These are phyloP conservation scores for Scylla paramamosain DNA, from an alignment of 1,140 invertebrate species.

Conservation along the genomic window DNA sequence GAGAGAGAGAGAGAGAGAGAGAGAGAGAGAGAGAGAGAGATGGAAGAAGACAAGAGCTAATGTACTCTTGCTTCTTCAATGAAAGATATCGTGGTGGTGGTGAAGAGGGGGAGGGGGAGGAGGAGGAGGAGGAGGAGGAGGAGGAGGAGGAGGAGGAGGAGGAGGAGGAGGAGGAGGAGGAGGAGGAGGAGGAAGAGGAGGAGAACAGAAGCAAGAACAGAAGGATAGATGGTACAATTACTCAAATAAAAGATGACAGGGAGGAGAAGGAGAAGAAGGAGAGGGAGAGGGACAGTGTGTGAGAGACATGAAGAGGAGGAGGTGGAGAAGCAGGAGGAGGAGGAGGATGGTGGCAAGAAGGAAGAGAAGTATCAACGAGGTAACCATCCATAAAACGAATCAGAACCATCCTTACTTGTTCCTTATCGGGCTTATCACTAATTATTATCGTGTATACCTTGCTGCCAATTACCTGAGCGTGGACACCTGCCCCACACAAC, in stretches of 20 bases:
- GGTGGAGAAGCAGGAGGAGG: not conserved
- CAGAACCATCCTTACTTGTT: no score
- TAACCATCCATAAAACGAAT: no score
- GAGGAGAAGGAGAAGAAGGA: not conserved
- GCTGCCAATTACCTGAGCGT: no score
- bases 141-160: not conserved
- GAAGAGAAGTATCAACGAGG: not conserved
- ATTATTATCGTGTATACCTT: no score
- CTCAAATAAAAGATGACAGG: no score
- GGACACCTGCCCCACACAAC: no score
- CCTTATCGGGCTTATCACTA: no score
- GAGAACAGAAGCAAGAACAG: not conserved
- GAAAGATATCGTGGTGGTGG: no score
- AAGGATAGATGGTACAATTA: not conserved
- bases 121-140: not conserved
- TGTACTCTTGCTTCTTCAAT: no score
- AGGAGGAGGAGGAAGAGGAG: not conserved
- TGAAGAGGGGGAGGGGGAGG: not conserved
- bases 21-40: no score
- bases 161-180: not conserved
- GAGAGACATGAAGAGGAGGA: not conserved
- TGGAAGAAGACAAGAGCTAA: no score
- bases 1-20: no score
- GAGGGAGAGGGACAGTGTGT: not conserved
- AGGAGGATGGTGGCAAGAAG: not conserved